Evolutionary conservation across 1,140 invertebrate genomes (phyloP), one percentile per base, ranked within the genome.

Genomic region (Pteromalus puparum): DNA sequence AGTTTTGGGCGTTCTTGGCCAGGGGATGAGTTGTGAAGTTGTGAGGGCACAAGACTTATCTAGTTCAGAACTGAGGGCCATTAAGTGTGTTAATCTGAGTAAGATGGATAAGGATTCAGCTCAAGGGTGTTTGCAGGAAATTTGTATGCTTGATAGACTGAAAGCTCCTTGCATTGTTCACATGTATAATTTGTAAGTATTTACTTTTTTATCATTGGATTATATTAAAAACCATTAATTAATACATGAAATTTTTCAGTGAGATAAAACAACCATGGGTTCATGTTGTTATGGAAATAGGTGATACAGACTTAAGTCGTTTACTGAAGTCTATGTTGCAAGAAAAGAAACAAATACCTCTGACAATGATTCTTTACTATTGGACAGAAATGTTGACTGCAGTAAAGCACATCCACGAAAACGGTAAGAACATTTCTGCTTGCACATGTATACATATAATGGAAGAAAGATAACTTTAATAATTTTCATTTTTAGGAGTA

Each of bases 331-430:
- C 94, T 74, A 94, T 94, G 72, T 92, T 93, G 9, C 92, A 92
- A 73, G 94, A 94, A 82, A 91, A 95, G 77, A 92, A 93, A 87
- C 91, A 94, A 89, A 88, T 97, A 87, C 94, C 95, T 87, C 90
- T 95, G 61, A 94, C 96, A 91, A 96, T 97, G 90, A 94, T 98
- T 53, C 94, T 97, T 87, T 97, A 96, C 91, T 99, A 98, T 93
- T 99, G 98, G 97, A 95, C 96, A 88, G 97, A 98, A 93, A 99
- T 99, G 98, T 93, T 99, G 38, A 94, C 95, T 77, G 97, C 97
- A 86, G 98, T 99, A 1, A 94, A 97, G 89, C 96, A 97, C 87
- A 98, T 99, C 88, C 99, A 99, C 89, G 94, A 96, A 87, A 95
- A 97, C 93, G 97, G 97, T 97, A 92, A 88, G 81, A 68, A 65